Evolutionary conservation across 2,888 invertebrate species (phyloP).

Genomic region (Cosmia trapezina): DNA sequence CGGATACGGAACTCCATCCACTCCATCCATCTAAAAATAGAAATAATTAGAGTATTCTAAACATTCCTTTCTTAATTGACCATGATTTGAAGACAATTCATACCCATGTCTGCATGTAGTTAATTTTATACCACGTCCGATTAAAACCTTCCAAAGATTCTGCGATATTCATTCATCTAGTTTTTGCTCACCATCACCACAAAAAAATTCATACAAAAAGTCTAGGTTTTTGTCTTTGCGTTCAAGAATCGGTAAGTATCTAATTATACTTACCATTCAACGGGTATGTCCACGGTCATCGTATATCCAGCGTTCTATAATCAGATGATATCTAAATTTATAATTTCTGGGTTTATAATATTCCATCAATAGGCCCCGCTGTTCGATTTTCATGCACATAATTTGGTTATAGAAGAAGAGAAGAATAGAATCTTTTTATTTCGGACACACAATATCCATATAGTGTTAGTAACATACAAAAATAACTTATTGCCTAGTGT

Average conservation of each 20-base stretch:
- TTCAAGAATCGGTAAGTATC: slow-evolving; percentile 33
- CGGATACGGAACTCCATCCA: too few species aligned
- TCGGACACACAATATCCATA: too few species aligned
- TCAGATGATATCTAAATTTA: background rate
- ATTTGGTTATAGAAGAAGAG: background rate
- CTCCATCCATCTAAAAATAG: too few species aligned
- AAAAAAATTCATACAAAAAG: slow-evolving; percentile 37
- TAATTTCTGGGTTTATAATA: background rate
- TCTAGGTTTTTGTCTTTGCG: slow-evolving; percentile 24
- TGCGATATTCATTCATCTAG: slow-evolving; percentile 45
- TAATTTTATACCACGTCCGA: slow-evolving; percentile 12
- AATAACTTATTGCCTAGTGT: too few species aligned
- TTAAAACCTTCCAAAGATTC: slow-evolving; percentile 33
- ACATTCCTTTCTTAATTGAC: background rate
- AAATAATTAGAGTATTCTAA: background rate
- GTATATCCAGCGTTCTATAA: background rate
- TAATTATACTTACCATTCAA: slow-evolving; percentile 40
- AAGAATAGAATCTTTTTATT: too few species aligned
- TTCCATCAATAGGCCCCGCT: too few species aligned
- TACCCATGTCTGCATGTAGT: background rate
- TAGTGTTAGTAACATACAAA: too few species aligned
- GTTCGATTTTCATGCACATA: background rate
- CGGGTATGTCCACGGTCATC: slow-evolving; percentile 7
- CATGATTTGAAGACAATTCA: too few species aligned
- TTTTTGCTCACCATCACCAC: slow-evolving; percentile 32